These are phyloP conservation scores for Strix uralensis DNA, from an alignment of 2,113 vertebrate species.

Conservation along the genomic window DNA sequence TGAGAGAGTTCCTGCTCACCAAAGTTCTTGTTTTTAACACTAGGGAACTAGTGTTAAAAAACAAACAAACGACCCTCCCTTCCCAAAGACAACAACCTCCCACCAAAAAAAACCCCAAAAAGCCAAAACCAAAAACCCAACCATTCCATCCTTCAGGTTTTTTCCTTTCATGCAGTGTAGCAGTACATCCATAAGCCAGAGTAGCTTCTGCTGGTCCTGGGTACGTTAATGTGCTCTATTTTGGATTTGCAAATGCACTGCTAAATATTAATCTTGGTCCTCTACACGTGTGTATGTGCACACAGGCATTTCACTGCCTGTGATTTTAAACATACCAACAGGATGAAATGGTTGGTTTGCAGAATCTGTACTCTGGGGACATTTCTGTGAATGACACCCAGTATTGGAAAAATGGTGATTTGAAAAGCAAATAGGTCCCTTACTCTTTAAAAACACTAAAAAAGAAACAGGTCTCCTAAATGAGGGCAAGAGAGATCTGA, in stretches of 20 bases:
- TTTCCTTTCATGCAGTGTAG: not conserved
- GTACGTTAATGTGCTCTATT: not conserved
- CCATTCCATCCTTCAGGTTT: not conserved
- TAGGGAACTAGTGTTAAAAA: not conserved
- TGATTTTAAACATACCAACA: not conserved
- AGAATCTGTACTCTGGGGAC: too few relatives aligned
- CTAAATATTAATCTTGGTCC: not conserved
- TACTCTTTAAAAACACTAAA: not conserved
- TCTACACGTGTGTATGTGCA: accelerated
- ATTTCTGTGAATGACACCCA: not conserved
- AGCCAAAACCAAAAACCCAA: not conserved
- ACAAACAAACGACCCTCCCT: not conserved
- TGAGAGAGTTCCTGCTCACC: not conserved
- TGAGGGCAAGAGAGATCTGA: not conserved
- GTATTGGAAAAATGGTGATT: not conserved
- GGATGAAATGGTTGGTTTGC: not conserved
- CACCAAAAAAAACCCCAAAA: not conserved
- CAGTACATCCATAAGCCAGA: not conserved
- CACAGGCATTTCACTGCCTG: not conserved
- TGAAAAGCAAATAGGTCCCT: not conserved
- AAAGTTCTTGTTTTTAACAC: not conserved
- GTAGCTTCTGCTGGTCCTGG: not conserved
- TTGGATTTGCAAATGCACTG: not conserved
- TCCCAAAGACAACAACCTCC: not conserved
- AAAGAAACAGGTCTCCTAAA: not conserved